Evolutionary conservation across 2,113 vertebrate genomes (phyloP).

Genomic region (Chaenogobius annularis): DNA sequence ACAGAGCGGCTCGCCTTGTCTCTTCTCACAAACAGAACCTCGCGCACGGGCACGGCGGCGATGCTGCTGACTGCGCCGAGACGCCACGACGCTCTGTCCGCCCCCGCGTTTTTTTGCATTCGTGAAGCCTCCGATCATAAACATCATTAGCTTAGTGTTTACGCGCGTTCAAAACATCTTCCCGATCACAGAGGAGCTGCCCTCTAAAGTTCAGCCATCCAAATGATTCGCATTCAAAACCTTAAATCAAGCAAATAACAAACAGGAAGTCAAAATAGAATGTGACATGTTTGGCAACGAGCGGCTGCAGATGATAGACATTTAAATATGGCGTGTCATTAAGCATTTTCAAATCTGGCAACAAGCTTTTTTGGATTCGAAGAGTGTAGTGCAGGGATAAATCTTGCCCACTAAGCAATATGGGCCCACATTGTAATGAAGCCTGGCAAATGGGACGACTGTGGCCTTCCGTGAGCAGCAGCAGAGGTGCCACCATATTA

Average conservation of each 20-base stretch:
- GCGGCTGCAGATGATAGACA: neutral
- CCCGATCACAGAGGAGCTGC: neutral
- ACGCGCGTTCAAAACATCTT: conserved; percentile 5
- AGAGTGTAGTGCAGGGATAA: no score
- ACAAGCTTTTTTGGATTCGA: no score
- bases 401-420: no score
- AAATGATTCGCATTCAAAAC: neutral
- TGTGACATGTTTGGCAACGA: neutral
- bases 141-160: conserved; percentile 19
- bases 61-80: no score
- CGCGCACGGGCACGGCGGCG: conserved; percentile 24
- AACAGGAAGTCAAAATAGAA: neutral
- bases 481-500: no score
- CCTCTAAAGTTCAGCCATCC: neutral
- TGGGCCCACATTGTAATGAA: no score
- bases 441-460: no score
- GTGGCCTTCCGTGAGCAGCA: no score
- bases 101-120: conserved; percentile 23
- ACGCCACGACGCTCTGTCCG: conserved; percentile 21
- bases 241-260: neutral
- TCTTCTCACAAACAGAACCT: neutral
- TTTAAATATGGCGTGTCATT: no score
- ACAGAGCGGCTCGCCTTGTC: conserved; percentile 26
- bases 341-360: no score
- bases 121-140: conserved; percentile 26